Evolutionary conservation across 1,140 invertebrate genomes (phyloP).

Genomic region (Harpegnathos saltator): DNA sequence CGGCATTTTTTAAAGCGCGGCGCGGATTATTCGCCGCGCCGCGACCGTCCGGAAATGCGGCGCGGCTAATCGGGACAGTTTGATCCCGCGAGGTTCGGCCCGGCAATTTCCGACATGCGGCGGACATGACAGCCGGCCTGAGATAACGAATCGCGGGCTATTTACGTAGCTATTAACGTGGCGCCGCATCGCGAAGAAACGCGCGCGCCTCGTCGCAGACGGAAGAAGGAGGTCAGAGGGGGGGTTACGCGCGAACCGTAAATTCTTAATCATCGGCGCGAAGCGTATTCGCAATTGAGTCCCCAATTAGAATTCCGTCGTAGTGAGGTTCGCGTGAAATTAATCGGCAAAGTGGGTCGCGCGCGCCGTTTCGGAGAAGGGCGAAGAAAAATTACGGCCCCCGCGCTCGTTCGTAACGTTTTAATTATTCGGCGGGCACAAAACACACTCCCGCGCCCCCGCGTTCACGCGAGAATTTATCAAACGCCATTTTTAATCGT

Average conservation of each 20-base stretch:
- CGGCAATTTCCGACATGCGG: background rate
- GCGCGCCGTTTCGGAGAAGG: conserved; percentile 16
- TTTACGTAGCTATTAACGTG: background rate
- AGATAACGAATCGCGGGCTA: background rate
- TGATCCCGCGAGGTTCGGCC: conserved; percentile 3
- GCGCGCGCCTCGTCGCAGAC: no score
- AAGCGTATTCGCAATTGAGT: conserved; percentile 25
- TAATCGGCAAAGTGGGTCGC: conserved; percentile 51
- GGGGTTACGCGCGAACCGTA: no score
- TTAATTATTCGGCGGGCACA: conserved; percentile 47
- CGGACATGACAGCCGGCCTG: background rate
- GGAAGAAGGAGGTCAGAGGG: no score
- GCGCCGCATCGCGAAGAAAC: no score
- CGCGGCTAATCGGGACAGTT: conserved; percentile 26
- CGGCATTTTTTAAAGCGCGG: conserved; percentile 43
- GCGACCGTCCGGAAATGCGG: background rate
- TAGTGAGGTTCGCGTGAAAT: conserved; percentile 48
- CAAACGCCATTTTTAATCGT: conserved; percentile 56
- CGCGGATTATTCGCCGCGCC: conserved; percentile 28
- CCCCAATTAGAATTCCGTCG: conserved; percentile 45
- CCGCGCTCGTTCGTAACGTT: conserved; percentile 50
- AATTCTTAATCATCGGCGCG: conserved; percentile 43
- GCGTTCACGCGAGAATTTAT: conserved; percentile 49
- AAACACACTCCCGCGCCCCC: conserved; percentile 24
- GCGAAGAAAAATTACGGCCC: conserved; percentile 52